Conservation (phyloP, 2,113 vertebrate genomes). For the Corythornis madagascariensis region DNA sequence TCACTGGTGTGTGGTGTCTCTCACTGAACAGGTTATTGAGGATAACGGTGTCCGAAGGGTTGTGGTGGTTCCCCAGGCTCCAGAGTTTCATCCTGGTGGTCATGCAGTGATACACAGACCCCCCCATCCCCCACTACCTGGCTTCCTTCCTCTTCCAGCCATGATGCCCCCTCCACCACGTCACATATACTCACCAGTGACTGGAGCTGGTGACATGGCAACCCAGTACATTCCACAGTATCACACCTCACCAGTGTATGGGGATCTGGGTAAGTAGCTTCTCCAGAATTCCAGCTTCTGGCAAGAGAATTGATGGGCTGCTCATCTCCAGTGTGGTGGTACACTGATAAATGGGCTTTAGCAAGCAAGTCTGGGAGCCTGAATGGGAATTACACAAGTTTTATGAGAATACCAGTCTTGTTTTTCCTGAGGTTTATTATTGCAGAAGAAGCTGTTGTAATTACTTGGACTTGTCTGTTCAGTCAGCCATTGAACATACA, state of each 20-base stretch:
- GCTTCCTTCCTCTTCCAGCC: constrained; percentile 93
- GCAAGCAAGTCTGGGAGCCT: neutral
- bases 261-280: constrained; percentile 88
- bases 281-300: neutral
- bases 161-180: constrained; percentile 92
- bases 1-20: neutral
- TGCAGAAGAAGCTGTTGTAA: neutral
- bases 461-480: neutral
- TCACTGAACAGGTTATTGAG: constrained; percentile 88
- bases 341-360: neutral
- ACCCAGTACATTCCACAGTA: constrained; percentile 95
- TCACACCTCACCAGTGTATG: constrained; percentile 91
- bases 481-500: neutral
- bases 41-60: constrained; percentile 96
- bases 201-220: constrained; percentile 87
- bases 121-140: constrained; percentile 89
- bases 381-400: neutral
- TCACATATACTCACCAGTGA: constrained; percentile 88
- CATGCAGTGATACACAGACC: constrained; percentile 92
- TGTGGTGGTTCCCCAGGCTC: constrained; percentile 94
- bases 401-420: neutral
- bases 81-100: constrained; percentile 93
- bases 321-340: neutral
- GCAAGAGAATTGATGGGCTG: neutral
- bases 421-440: neutral